Evolutionary conservation across 2,797 vertebrate species (phyloP).

Genomic region (Siniperca obscura): DNA sequence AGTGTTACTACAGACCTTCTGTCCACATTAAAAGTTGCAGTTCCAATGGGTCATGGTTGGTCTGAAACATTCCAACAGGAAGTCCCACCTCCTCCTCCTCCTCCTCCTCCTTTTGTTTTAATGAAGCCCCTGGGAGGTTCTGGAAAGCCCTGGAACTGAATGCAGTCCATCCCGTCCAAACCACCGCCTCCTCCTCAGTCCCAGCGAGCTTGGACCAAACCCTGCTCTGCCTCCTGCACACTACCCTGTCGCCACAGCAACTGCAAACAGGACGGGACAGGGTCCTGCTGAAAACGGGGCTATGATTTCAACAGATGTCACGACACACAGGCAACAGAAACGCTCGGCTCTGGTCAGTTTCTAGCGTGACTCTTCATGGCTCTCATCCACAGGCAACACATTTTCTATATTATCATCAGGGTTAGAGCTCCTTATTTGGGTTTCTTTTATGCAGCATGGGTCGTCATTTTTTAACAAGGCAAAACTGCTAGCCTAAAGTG

Average conservation of each 20-base stretch:
- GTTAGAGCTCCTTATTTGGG: conserved; percentile 9
- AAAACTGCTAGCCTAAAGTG: conserved; percentile 61
- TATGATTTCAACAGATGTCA: conserved; percentile 82
- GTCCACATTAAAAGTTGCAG: conserved; percentile 77
- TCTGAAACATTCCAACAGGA: conserved; percentile 91
- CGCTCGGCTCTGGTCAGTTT: conserved; percentile 50
- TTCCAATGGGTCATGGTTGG: conserved; percentile 83
- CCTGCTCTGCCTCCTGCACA: conserved; percentile 68
- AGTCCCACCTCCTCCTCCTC: conserved; percentile 84
- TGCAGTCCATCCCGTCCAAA: conserved; percentile 92
- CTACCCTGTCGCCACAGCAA: conserved; percentile 64
- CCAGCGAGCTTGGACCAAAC: conserved; percentile 74
- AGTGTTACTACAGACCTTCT: conserved; percentile 43
- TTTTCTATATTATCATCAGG: conserved; percentile 58
- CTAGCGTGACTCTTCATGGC: conserved; percentile 61
- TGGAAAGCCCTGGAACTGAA: conserved; percentile 92
- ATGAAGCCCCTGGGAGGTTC: conserved; percentile 93
- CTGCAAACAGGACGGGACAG: conserved; percentile 73
- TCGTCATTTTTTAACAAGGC: conserved; percentile 48
- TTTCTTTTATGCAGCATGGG: conserved; percentile 11
- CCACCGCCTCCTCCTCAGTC: conserved; percentile 79
- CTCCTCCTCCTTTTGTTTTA: conserved; percentile 84
- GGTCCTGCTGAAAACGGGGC: conserved; percentile 60
- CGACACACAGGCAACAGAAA: conserved; percentile 47
- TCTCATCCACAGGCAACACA: conserved; percentile 55